Percentiles rank a stretch among this genome's conserved stretches.
Evolutionary conservation across 2,888 invertebrate genomes (phyloP).

Genomic region (Drosophila hamatofila): DNA sequence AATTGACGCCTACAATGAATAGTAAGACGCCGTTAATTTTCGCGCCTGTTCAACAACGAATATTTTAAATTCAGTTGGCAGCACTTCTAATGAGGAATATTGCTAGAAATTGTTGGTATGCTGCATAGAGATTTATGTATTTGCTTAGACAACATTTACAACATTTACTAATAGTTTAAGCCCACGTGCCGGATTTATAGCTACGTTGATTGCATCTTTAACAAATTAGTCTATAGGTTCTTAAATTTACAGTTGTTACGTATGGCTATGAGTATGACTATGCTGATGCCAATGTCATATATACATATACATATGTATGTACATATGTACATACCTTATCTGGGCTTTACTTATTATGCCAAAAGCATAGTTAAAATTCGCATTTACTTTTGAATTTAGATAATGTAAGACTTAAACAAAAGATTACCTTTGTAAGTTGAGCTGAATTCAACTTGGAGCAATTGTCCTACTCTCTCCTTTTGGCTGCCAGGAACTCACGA

Average conservation of each 20-base stretch:
- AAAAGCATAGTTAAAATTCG: conserved; percentile 31
- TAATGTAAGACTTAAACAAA: conserved; percentile 5
- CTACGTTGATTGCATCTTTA: not conserved
- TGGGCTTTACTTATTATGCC: conserved; percentile 43
- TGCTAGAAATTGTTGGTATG: conserved; percentile 73
- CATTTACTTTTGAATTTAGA: conserved; percentile 12
- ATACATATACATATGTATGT: conserved; percentile 15
- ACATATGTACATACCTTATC: conserved; percentile 51
- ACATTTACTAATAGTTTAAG: not conserved
- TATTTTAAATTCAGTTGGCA: conserved; percentile 48
- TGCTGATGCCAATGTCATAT: conserved; percentile 49
- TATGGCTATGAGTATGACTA: conserved; percentile 24
- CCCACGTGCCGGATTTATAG: not conserved
- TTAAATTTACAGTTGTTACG: conserved; percentile 33
- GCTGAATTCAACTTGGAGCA: not conserved
- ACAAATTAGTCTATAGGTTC: not conserved
- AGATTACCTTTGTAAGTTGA: conserved; percentile 27
- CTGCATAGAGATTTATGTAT: conserved; percentile 48
- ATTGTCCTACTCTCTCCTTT: conserved; percentile 6
- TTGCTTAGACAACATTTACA: conserved; percentile 20
- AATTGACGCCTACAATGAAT: not conserved
- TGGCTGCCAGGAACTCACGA: conserved; percentile 5
- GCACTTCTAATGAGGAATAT: conserved; percentile 67
- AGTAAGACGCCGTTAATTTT: conserved; percentile 32
- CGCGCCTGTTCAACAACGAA: conserved; percentile 34